Base-by-base conservation (phyloP, 2,113 vertebrate species). In the Hippocampus mohnikei region DNA sequence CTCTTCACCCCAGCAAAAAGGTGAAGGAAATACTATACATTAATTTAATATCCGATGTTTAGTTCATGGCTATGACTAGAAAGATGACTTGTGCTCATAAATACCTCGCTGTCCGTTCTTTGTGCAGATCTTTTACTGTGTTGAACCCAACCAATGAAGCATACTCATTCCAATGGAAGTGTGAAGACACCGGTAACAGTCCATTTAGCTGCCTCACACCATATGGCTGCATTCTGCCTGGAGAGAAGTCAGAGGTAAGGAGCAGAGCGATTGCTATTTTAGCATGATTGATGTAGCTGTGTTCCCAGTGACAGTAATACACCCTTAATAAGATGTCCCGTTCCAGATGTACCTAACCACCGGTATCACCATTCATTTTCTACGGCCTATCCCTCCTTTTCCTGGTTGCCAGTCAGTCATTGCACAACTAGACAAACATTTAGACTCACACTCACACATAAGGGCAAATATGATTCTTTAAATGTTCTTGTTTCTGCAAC, bases 101-200 rank as follows among this genome's bases (percentile, higher is more conserved):
- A 33, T 0, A 70, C 11, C 63, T n/a, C 80, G 29, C 50, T 67
- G 21, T 62, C 8, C 20, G 52, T 72, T 71, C 53, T 27, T 27
- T 73, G 21, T 67, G 69, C 87, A 98, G 96, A 86, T 85, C 82
- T 53, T 96, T 98, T 66, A 84, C 65, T 15, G 89, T 95, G 65
- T 40, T 94, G 81, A 98, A 98, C 88, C 95, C 95, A 4, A 97
- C 95, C 66, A 85, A 61, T 42, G 87, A 81, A 3, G 16, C 77
- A 0, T 97, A 94, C 74, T 91, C 92, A 61, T 96, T 95, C 78
- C 88, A 75, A 52, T 98, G 96, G 96, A 89, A 29, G 73, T 93
- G 93, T 82, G 91, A 94, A 48, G 94, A 94, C 66, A 29, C 25
- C 5, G 83, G 77, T 37, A 71, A 72, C n/a, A 59, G 89, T 4